Percentiles rank a stretch among this genome's conserved stretches.
Evolutionary conservation across 2,888 invertebrate genomes (phyloP).

Genomic region (Listrodromus nycthemerus): DNA sequence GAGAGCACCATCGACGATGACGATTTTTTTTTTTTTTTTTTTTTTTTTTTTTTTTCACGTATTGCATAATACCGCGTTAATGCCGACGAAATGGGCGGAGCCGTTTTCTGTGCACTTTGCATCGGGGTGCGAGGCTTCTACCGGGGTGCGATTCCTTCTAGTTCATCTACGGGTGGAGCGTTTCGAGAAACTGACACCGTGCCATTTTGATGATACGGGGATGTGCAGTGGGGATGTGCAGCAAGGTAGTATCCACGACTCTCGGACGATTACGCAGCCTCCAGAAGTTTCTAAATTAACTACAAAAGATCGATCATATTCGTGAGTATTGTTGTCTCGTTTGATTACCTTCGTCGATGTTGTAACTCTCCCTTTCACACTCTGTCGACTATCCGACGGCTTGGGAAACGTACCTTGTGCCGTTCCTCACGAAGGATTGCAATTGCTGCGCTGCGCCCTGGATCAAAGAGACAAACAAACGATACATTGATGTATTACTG

Average conservation of each 20-base stretch:
- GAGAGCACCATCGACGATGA: constrained; percentile 34
- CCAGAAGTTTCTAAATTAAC: constrained; percentile 59
- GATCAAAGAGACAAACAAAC: constrained; percentile 75
- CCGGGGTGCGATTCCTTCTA: constrained; percentile 30
- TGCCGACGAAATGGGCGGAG: neutral
- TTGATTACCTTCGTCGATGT: constrained; percentile 6
- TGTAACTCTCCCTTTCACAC: neutral
- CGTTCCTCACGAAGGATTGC: constrained; percentile 87
- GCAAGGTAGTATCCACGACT: constrained; percentile 48
- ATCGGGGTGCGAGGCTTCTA: neutral
- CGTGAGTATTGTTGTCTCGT: neutral
- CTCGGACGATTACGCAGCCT: constrained; percentile 58
- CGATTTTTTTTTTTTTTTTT: constrained; percentile 21
- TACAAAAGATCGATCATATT: constrained; percentile 49
- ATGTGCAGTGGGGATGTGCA: constrained; percentile 50
- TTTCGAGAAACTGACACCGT: constrained; percentile 45
- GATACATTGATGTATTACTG: constrained; percentile 17
- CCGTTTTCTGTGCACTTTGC: no score
- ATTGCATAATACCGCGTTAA: neutral
- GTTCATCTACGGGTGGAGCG: constrained; percentile 24
- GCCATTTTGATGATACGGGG: constrained; percentile 59
- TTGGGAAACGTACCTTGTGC: constrained; percentile 77
- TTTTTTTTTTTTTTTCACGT: constrained; percentile 19
- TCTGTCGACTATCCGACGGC: constrained; percentile 54
- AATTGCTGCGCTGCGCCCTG: constrained; percentile 91